Base-by-base conservation (phyloP, 2,888 invertebrate species). In the Archaeoteleia sp. region DNA sequence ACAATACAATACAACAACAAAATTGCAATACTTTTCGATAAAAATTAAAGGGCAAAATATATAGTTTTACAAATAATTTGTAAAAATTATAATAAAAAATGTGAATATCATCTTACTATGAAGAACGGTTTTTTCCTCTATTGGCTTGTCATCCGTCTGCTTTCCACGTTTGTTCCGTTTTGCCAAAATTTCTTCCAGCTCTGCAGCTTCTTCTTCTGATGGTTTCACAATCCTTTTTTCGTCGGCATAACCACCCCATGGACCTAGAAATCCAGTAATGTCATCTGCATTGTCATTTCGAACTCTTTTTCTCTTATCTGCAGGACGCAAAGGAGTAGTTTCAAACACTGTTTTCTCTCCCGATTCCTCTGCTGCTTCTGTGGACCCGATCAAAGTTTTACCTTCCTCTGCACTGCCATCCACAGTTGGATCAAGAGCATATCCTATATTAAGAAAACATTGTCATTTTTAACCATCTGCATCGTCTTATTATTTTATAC, bases 201-300 rank as follows among this genome's bases (percentile, higher is more conserved):
- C 97, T 10, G 94, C 95, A 32, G 96, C 93, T 80, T 97, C 96
- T 77, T 98, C 96, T 57, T 96, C 96, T 57, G 93, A 91, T 0
- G 99, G 99, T 83, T 93, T 94, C 80, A 95, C 91, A 0, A 96
- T 89, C 53, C 93, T 91, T 78, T 92, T 89, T 86, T 99, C 98
- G 80, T 97, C 96, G 5, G 91, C 90, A 86, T 90, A 99, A 49
- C 94, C 94, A 55, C 96, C 98, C 99, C 99, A 99, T 0, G 99
- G 99, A 0, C 98, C 99, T 0, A 97, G 87, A 83, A 97, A 99
- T 0, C 98, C 98, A 32, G 93, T 95, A 13, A 99, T 89, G 86
- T 99, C 98, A 10, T 91, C 88, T 0, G 99, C 93, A 78, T 97
- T 91, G 78, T 93, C 92, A 86, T 99, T 99, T 84, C 91, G 93